Base-by-base conservation (phyloP, 2,797 vertebrate species). In the Chrysolophus pictus region DNA sequence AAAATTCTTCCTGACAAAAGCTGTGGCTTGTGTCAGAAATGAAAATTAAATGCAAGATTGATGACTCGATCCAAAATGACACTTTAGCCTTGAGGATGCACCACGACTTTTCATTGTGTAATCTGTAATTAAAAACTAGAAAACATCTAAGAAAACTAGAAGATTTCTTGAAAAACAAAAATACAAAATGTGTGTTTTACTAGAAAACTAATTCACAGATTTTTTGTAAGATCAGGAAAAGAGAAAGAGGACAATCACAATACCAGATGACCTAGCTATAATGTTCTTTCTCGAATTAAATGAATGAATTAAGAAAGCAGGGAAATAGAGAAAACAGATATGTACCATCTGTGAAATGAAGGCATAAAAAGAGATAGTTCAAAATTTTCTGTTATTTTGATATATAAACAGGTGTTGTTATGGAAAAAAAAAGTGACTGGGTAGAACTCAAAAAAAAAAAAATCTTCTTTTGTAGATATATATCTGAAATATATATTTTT, bases 11-110 rank as follows among this genome's bases (percentile, higher is more conserved):
- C 41, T 90, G 94, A 95, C 89, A 95, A 92, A 96, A 93, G 73
- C 63, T 92, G 68, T 90, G 82, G 65, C 74, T 91, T 94, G 65
- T 95, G 84, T 96, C 93, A 96, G 58, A 89, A 94, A 28, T 47
- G 84, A 93, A 97, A 95, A 96, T 96, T 87, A 94, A 94, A 90
- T 93, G 78, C 63, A 86, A 79, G 80, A 96, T 92, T 72, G 84
- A 85, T 95, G 89, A 88, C 81, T 94, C 69, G 74, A 92, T 93
- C n/a, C 24, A 71, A 87, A 92, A 85, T 77, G 87, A 60, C 78
- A 87, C 41, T 90, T 76, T 5, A 64, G 49, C 92, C 88, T 96
- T 79, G 68, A 87, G 67, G 92, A 73, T 11, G 83, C 6, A 9
- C 7, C 81, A 9, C 5, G 3, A 22, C 33, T 44, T 82, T 75